These are phyloP conservation scores for Dryococelus australis DNA, from an alignment of 2,888 invertebrate species.

Conservation along the genomic window DNA sequence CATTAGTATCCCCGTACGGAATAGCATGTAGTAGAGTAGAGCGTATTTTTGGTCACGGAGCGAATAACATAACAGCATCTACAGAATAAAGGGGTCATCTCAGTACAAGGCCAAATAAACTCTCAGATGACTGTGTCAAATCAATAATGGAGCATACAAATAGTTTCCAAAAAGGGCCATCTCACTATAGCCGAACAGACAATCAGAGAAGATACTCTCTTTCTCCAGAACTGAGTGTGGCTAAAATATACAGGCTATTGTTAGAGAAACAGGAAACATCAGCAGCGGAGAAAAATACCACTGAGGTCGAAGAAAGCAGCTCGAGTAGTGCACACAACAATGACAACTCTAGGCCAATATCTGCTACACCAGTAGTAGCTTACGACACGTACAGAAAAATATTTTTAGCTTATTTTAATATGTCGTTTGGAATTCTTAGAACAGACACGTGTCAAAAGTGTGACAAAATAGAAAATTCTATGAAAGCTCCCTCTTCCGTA, in stretches of 20 bases:
- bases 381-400: background rate
- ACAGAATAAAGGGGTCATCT: background rate
- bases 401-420: background rate
- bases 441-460: background rate
- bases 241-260: background rate
- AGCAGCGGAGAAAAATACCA: background rate
- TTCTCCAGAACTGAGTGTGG: no score
- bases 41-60: background rate
- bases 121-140: no score
- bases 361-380: background rate
- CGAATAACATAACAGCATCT: background rate
- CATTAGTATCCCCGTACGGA: background rate
- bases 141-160: no score
- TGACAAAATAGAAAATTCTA: no score
- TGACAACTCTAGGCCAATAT: no score
- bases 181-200: background rate
- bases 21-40: background rate
- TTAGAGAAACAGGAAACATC: background rate
- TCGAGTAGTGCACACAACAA: background rate
- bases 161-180: no score
- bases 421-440: background rate
- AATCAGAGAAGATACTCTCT: background rate
- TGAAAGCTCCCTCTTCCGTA: background rate
- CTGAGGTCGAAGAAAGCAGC: background rate
- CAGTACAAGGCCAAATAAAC: background rate